Conservation (phyloP, 2,888 invertebrate genomes). For the Lasioglossum calceatum region DNA sequence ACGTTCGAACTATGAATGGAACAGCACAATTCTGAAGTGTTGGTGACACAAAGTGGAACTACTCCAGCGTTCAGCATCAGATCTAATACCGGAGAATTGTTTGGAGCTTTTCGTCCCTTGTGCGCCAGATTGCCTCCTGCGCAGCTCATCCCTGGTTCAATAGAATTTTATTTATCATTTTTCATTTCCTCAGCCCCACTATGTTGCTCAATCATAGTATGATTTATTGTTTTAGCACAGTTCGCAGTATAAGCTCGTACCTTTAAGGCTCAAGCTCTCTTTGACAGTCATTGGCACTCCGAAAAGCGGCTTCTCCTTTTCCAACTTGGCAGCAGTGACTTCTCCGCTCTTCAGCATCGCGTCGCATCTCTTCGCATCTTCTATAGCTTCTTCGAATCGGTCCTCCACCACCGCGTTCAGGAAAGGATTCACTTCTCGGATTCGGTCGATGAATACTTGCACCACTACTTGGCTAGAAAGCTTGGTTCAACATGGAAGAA, state of each 20-base stretch:
- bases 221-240: not conserved
- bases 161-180: not conserved
- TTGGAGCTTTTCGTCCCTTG: constrained; percentile 82
- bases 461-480: constrained; percentile 90
- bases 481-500: constrained; percentile 82
- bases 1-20: constrained; percentile 87
- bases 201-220: not conserved
- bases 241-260: constrained; percentile 80
- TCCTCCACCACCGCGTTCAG: constrained; percentile 93
- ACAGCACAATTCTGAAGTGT: constrained; percentile 88
- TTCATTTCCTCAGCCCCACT: not conserved
- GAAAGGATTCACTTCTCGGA: constrained; percentile 91
- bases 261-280: constrained; percentile 92
- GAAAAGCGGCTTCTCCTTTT: constrained; percentile 89
- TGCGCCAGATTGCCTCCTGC: constrained; percentile 79
- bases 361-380: constrained; percentile 91
- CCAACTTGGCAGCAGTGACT: constrained; percentile 87
- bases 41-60: constrained; percentile 88
- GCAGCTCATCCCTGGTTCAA: constrained; percentile 79
- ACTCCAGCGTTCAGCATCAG: constrained; percentile 86
- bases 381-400: constrained; percentile 90
- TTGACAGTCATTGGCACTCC: constrained; percentile 95
- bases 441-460: constrained; percentile 90
- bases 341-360: constrained; percentile 87
- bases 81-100: constrained; percentile 85